phyloP scores from a whole-genome alignment of 2,113 vertebrate genomes.

The Rattus rattus region DNA sequence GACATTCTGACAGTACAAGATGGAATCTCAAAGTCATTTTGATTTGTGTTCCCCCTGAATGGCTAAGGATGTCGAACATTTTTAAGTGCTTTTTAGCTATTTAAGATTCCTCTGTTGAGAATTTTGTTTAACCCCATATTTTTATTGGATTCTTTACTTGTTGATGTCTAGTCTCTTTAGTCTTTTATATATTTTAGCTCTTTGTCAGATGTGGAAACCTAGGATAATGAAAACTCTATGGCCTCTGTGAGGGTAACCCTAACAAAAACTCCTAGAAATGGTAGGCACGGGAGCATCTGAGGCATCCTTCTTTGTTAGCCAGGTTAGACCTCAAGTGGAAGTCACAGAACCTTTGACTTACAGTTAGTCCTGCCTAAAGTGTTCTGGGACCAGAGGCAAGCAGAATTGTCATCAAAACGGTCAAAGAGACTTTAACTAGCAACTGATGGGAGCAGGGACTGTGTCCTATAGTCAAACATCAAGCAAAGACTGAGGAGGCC shows the following conservation, averaged over 20 bases:
- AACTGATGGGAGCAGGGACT: neutral
- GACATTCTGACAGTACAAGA: neutral
- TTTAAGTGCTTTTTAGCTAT: neutral
- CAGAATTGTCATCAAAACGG: neutral
- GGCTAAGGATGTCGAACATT: neutral
- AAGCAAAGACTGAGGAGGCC: neutral
- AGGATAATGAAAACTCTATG: neutral
- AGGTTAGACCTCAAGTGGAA: neutral
- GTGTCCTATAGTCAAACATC: neutral
- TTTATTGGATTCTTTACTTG: neutral
- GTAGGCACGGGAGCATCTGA: neutral
- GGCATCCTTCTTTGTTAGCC: neutral
- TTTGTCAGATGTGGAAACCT: neutral
- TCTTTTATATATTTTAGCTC: neutral
- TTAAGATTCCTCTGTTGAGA: neutral
- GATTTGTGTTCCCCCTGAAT: neutral
- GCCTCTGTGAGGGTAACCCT: neutral
- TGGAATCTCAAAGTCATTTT: neutral
- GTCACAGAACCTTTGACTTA: neutral
- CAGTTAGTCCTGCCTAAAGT: neutral
- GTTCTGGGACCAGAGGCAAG: neutral
- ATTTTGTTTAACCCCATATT: neutral
- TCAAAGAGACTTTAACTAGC: neutral
- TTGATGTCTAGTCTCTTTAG: neutral
- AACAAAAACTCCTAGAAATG: neutral